A percentile compares a stretch with the other conserved stretches of the same genome.
Conservation (phyloP, 1,140 invertebrate species). For the Drosophila murphyi region DNA sequence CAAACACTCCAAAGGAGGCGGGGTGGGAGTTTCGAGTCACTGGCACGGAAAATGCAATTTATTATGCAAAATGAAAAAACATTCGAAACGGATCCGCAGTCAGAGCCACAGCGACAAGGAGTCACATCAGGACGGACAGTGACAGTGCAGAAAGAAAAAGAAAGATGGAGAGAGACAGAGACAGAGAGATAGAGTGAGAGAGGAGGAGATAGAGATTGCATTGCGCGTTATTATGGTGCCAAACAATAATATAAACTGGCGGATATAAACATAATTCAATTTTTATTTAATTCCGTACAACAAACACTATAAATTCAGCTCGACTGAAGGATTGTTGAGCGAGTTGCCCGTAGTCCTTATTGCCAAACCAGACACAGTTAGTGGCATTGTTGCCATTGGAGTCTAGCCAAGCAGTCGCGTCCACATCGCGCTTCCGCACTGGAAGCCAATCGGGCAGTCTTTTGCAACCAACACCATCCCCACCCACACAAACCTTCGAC, state of each 20-base stretch:
- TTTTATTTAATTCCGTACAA: slow-evolving; percentile 81
- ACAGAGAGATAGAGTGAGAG: slow-evolving; percentile 14
- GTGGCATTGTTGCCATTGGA: slow-evolving; percentile 17
- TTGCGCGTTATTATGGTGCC: slow-evolving; percentile 72
- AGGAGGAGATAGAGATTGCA: slow-evolving; percentile 9
- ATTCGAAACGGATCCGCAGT: slow-evolving; percentile 40
- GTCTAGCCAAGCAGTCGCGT: slow-evolving; percentile 27
- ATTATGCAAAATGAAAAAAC: slow-evolving; percentile 81
- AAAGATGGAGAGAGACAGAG: slow-evolving; percentile 14
- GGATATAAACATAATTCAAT: slow-evolving; percentile 82
- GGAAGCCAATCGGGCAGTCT: slow-evolving; percentile 48
- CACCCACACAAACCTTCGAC: not conserved
- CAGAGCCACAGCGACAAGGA: slow-evolving; percentile 22
- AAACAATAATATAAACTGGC: slow-evolving; percentile 76
- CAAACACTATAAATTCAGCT: slow-evolving; percentile 79
- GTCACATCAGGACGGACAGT: slow-evolving; percentile 14
- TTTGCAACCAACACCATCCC: not conserved
- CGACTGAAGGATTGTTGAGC: slow-evolving; percentile 35
- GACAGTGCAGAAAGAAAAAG: slow-evolving; percentile 4
- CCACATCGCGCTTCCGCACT: slow-evolving; percentile 22
- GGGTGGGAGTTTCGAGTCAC: slow-evolving; percentile 46
- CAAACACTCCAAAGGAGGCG: slow-evolving; percentile 1
- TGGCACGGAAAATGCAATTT: slow-evolving; percentile 83
- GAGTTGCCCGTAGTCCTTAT: not conserved
- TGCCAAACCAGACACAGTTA: slow-evolving; percentile 6